Percentiles rank a stretch among this genome's conserved stretches.
Evolutionary conservation across 2,888 invertebrate genomes (phyloP).

Genomic region (Timema podura): DNA sequence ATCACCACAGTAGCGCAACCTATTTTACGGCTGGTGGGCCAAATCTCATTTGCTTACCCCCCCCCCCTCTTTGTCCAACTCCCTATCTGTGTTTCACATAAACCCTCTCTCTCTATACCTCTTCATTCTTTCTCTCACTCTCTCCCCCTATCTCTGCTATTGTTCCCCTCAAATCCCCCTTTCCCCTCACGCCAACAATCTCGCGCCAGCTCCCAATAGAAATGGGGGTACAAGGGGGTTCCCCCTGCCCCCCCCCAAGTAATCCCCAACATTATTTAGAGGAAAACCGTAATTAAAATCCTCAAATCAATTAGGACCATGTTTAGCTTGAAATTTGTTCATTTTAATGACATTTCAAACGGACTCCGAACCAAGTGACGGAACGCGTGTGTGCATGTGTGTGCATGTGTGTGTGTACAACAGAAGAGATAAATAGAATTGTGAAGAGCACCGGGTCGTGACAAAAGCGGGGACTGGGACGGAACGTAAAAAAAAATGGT

Average conservation of each 20-base stretch:
- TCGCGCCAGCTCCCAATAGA: too few species aligned
- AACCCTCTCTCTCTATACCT: too few species aligned
- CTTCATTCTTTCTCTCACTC: too few species aligned
- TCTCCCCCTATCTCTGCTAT: too few species aligned
- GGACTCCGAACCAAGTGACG: conserved; percentile 17
- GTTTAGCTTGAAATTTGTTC: conserved; percentile 32
- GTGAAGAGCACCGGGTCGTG: conserved; percentile 8
- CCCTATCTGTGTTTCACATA: too few species aligned
- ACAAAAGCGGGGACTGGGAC: not conserved
- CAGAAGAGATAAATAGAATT: not conserved
- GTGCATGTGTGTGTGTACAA: not conserved
- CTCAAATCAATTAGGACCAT: conserved; percentile 31
- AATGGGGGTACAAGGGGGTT: too few species aligned
- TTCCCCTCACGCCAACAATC: too few species aligned
- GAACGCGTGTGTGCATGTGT: not conserved
- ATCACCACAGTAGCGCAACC: too few species aligned
- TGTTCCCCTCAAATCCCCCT: too few species aligned
- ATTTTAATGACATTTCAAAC: conserved; percentile 31
- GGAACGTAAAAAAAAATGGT: conserved; percentile 2
- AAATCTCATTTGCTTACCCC: too few species aligned
- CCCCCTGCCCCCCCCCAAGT: conserved; percentile 18
- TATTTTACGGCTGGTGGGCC: too few species aligned
- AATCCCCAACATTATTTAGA: conserved; percentile 32
- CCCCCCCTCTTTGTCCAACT: too few species aligned
- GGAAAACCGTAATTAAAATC: conserved; percentile 32